phyloP scores from a whole-genome alignment of 92 coral and sea anemone genomes.

The Porites cylindrica region DNA sequence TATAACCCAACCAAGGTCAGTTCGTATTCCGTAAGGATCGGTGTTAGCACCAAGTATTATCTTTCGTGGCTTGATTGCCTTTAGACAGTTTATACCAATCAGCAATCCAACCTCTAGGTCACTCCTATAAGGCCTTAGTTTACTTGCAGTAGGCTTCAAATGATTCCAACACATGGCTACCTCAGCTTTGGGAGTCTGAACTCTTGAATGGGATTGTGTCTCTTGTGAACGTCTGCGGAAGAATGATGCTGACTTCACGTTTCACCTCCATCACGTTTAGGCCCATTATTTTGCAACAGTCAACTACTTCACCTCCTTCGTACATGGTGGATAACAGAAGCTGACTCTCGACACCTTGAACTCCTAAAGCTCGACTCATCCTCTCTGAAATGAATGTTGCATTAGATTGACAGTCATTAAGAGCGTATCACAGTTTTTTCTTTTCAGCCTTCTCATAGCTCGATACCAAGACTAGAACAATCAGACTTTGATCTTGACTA shows the following conservation, averaged over 20 bases:
- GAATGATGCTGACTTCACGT: constrained; percentile 9
- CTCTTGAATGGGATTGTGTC: constrained; percentile 34
- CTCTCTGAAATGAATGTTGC: constrained; percentile 64
- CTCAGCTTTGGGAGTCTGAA: constrained; percentile 63
- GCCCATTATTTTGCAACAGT: background rate
- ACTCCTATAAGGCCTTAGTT: constrained; percentile 52
- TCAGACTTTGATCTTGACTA: constrained; percentile 58
- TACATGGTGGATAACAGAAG: constrained; percentile 63
- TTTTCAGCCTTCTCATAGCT: constrained; percentile 6
- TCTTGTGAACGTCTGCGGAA: constrained; percentile 59
- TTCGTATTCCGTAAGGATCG: constrained; percentile 38
- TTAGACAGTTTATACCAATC: constrained; percentile 58
- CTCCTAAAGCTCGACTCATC: constrained; percentile 13
- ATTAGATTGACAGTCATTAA: constrained; percentile 59
- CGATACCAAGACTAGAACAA: constrained; percentile 58
- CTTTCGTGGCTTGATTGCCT: constrained; percentile 57
- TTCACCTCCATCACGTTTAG: constrained; percentile 27
- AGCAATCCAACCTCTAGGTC: constrained; percentile 53
- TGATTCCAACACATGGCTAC: constrained; percentile 47
- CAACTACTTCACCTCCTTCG: constrained; percentile 41
- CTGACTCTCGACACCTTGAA: constrained; percentile 48
- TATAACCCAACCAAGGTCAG: constrained; percentile 58
- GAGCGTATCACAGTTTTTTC: constrained; percentile 48
- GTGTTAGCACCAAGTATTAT: constrained; percentile 38
- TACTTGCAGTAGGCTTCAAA: constrained; percentile 36